These are phyloP conservation scores for Sycophila sp. DNA, from an alignment of 1,140 invertebrate species.

Conservation along the genomic window DNA sequence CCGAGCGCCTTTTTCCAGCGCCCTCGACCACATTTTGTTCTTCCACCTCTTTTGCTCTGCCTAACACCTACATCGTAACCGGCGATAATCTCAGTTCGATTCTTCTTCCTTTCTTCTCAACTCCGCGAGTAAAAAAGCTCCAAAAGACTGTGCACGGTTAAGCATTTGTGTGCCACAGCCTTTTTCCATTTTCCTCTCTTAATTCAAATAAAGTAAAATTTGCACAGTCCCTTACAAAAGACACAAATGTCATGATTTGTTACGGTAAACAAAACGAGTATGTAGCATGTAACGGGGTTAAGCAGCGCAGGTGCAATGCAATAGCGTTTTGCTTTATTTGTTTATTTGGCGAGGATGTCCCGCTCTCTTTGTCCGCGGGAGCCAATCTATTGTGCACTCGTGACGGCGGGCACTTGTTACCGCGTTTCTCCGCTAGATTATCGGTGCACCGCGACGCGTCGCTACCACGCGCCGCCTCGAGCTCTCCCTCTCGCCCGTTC, in stretches of 20 bases:
- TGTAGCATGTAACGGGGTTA: too few relatives aligned
- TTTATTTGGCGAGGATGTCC: neutral
- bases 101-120: neutral
- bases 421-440: neutral
- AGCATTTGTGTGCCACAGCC: neutral
- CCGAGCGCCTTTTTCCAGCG: neutral
- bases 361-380: neutral
- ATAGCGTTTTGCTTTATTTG: too few relatives aligned
- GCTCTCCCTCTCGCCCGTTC: neutral
- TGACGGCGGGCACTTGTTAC: constrained; percentile 7
- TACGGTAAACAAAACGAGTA: too few relatives aligned
- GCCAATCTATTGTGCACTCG: neutral
- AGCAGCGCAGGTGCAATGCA: too few relatives aligned
- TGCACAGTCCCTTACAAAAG: too few relatives aligned
- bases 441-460: neutral
- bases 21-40: neutral
- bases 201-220: too few relatives aligned
- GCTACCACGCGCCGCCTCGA: too few relatives aligned
- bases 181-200: too few relatives aligned
- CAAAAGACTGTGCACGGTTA: neutral
- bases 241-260: too few relatives aligned
- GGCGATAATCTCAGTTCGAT: too few relatives aligned
- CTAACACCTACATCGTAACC: too few relatives aligned
- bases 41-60: neutral
- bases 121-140: neutral